Percentiles rank a stretch among this genome's conserved stretches.
phyloP scores from a whole-genome alignment of 23 tunicate species.

The Diplosoma virens region DNA sequence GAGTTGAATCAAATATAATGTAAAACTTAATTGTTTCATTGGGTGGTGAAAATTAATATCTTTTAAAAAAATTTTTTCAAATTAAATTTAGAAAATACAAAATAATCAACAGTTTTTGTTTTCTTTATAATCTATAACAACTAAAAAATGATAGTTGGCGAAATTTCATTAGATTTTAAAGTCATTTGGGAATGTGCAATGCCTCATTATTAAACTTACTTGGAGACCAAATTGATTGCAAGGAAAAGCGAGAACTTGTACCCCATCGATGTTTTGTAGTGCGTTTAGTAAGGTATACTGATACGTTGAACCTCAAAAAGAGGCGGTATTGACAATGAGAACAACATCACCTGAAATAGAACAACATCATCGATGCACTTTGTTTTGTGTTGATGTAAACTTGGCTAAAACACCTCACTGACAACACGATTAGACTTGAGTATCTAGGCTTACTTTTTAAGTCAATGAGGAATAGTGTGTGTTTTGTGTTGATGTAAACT shows the following conservation, averaged over 20 bases:
- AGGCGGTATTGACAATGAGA: slow-evolving; percentile 77
- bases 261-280: slow-evolving; percentile 60
- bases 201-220: too few species aligned
- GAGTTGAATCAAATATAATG: too few species aligned
- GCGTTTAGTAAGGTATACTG: slow-evolving; percentile 69
- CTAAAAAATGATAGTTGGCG: too few species aligned
- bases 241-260: slow-evolving; percentile 84
- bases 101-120: too few species aligned
- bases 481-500: not conserved
- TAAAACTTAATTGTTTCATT: too few species aligned
- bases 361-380: too few species aligned
- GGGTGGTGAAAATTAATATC: too few species aligned
- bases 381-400: not conserved
- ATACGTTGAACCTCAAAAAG: slow-evolving; percentile 87
- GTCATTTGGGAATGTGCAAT: too few species aligned
- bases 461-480: not conserved
- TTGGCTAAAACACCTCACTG: not conserved
- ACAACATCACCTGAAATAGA: slow-evolving; percentile 67
- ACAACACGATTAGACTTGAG: not conserved
- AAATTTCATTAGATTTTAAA: too few species aligned
- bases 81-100: too few species aligned
- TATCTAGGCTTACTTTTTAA: not conserved
- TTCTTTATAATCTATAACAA: too few species aligned
- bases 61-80: too few species aligned
- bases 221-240: slow-evolving; percentile 93